phyloP scores from a whole-genome alignment of 2,888 invertebrate species.

The Epirrhoe tristata region DNA sequence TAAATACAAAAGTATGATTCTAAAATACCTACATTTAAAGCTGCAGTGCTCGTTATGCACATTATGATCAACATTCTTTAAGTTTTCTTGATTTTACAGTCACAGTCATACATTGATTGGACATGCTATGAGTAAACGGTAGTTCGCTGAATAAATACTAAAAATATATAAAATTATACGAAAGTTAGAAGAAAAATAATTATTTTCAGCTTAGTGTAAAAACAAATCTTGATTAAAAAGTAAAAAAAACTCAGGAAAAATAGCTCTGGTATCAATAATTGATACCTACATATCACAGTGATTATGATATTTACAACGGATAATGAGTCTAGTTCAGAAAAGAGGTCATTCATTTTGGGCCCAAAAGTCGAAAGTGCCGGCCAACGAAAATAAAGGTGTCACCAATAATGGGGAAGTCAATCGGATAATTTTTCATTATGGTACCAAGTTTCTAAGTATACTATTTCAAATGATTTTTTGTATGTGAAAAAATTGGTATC shows the following conservation, averaged over 20 bases:
- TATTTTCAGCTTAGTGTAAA: not conserved
- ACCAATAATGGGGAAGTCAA: no score
- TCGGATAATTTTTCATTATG: no score
- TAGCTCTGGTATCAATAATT: conserved; percentile 14
- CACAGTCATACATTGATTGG: not conserved
- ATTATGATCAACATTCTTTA: not conserved
- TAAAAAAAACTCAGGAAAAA: conserved; percentile 12
- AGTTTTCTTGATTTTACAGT: not conserved
- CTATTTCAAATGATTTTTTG: no score
- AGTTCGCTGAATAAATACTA: not conserved
- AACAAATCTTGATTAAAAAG: not conserved
- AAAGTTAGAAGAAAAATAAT: not conserved
- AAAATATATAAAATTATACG: not conserved
- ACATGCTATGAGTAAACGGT: conserved; percentile 2
- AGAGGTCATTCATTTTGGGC: no score
- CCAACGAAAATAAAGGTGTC: no score
- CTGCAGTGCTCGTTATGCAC: conserved; percentile 4
- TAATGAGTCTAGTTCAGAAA: conserved; percentile 3
- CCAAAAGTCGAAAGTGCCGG: no score
- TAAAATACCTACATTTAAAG: conserved; percentile 13
- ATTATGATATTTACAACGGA: conserved; percentile 32
- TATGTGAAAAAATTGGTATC: no score
- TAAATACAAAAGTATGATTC: conserved; percentile 19
- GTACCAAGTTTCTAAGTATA: no score
- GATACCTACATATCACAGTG: conserved; percentile 26